Evolutionary conservation across 2,797 vertebrate species (phyloP), one percentile per base, ranked within the genome.

Genomic region (Sebastes dallii): DNA sequence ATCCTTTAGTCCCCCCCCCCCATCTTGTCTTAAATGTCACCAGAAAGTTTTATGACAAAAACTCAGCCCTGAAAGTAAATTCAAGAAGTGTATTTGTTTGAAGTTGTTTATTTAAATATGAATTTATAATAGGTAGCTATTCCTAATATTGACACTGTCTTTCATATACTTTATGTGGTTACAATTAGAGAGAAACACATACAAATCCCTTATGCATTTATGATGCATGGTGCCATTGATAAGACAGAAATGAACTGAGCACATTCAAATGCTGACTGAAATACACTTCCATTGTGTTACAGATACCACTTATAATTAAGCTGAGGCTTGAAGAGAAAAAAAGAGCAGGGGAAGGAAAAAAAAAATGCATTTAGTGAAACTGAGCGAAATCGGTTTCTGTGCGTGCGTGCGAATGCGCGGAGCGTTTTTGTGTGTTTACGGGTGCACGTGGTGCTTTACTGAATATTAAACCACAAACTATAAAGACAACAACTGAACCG

Each of bases 391-490:
- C 81, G 85, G 84, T 93, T 89, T 80, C 11, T 85, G 67, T 80
- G 60, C 20, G 34, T 68, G 42, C 82, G 25, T 29, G 30, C 46
- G 67, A 66, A 30, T 72, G 77, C 80, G 82, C 55, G 55, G 32
- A 73, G 79, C 78, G 34, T 75, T 69, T 82, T 60, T 58, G 69
- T 29, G 78, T 87, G 87, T 92, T 89, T 86, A 88, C 18, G 72
- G 66, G 79, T 82, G 79, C 88, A 89, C 78, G 65, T 89, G 93
- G 85, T 87, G 79, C 90, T 93, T 88, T 91, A 86, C 90, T 87
- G 92, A 89, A 93, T 95, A 94, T 94, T 95, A 93, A 94, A 94
- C 94, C 92, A 87, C 94, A 94, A 91, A 94, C 92, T 94, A 86
- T 90, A 90, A 94, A 92, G 85, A 91, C 82, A 92, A 92, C 91